Base-by-base conservation (phyloP, 2,113 vertebrate species). In the Reinhardtius hippoglossoides region DNA sequence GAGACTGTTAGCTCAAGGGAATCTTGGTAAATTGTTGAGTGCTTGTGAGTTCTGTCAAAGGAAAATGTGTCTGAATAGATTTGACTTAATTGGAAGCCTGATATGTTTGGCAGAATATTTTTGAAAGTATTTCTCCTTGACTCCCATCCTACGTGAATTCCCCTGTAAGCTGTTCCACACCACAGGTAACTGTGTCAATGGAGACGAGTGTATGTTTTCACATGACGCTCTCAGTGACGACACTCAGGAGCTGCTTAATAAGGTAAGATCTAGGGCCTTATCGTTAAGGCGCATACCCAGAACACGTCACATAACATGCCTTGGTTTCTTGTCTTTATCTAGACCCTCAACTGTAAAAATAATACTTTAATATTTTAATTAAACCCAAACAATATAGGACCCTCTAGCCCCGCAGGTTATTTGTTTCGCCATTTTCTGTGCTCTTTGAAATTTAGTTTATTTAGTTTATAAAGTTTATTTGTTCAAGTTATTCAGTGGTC, bases 91-190 rank as follows among this genome's bases (percentile, higher is more conserved):
- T 52, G 6, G 2, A 26, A 42, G 40, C 4, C 9, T 54, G 13
- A 46, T 9, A 60, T 14, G 24, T 67, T 72, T 72, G 27, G 14
- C 15, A 54, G 48, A 1, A 9, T 24, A 13, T 64, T 7, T 56
- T 23, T 55, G 2, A 3, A 1, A 40, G 40, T 44, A 67, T 88
- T 80, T 5, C 2, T 76, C 95, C 95, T 97, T 97, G 92, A 97
- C 78, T 58, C 48, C 8, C 0, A 0, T 13, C 3, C 0, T 52
- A 98, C 96, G 96, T 60, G 97, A 99, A 59, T 99, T 98, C 54
- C 97, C 97, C 0, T 99, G 97, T 83, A 98, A 98, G 93, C 87
- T 98, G 4, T 99, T 96, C 85, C 97, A 99, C 87, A 98, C 97
- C 4, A 98, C 97, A 0, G 97, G 97, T n/a, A 97, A 95, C 83